Evolutionary conservation across 2,888 invertebrate species (phyloP).

Genomic region (Eupithecia exiguata): DNA sequence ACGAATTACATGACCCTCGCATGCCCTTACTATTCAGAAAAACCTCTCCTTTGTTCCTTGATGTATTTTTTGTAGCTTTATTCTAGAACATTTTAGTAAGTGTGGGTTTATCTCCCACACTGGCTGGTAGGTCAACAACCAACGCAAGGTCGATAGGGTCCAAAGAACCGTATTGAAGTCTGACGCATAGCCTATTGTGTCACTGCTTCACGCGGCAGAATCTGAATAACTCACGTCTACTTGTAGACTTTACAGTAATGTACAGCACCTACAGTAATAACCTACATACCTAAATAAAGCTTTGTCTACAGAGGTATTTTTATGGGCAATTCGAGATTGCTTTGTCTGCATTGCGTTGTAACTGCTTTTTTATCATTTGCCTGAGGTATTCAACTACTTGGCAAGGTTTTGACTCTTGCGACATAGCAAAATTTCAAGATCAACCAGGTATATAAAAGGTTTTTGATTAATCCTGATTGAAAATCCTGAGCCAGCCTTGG

Average conservation of each 20-base stretch:
- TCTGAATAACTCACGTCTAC: neutral
- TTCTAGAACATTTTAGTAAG: neutral
- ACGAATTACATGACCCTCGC: slow-evolving; percentile 35
- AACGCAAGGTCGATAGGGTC: slow-evolving; percentile 68
- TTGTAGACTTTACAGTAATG: neutral
- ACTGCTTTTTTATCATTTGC: neutral
- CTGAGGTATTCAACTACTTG: neutral
- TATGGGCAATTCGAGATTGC: slow-evolving; percentile 10
- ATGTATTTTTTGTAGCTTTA: neutral
- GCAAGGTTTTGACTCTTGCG: neutral
- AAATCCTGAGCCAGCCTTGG: neutral
- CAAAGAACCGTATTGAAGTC: slow-evolving; percentile 64
- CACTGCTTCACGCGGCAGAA: slow-evolving; percentile 7
- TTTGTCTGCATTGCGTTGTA: neutral
- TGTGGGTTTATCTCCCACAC: slow-evolving; percentile 14
- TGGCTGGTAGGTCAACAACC: slow-evolving; percentile 69
- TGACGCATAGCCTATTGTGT: slow-evolving; percentile 61
- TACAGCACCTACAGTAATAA: neutral
- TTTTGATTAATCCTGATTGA: neutral
- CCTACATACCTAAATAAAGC: neutral
- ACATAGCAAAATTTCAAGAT: neutral
- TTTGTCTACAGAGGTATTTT: neutral
- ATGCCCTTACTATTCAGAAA: slow-evolving; percentile 8
- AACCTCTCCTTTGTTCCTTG: slow-evolving; percentile 6
- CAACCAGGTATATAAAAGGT: neutral